Conservation (phyloP, 2,797 vertebrate genomes). For the Crenuchus spilurus region DNA sequence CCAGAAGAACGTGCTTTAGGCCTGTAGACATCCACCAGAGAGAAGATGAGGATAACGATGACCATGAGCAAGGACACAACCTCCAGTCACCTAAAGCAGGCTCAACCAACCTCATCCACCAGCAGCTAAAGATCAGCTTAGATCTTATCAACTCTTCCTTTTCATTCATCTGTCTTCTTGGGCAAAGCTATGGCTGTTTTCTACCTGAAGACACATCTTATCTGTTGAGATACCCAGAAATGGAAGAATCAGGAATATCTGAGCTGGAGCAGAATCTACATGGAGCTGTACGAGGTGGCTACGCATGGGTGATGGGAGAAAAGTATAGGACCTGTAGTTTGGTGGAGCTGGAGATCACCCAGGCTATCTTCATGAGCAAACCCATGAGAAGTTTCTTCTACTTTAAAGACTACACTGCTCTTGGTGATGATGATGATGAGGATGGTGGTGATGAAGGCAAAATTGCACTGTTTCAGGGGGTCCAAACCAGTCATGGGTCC, state of each 20-base stretch:
- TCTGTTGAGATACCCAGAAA: conserved; percentile 1
- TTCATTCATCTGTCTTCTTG: conserved; percentile 61
- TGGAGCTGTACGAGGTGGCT: conserved; percentile 55
- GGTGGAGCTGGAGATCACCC: conserved; percentile 62
- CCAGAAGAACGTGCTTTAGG: conserved; percentile 58
- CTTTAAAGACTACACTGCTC: conserved; percentile 59
- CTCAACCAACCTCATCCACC: conserved; percentile 28
- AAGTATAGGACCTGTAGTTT: conserved; percentile 45
- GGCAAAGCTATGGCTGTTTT: conserved; percentile 57
- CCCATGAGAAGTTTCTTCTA: conserved; percentile 63
- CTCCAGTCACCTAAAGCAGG: background rate
- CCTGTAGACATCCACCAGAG: conserved; percentile 53
- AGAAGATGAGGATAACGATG: background rate
- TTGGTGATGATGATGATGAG: conserved; percentile 2
- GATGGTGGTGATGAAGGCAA: conserved; percentile 27
- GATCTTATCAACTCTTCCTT: conserved; percentile 57
- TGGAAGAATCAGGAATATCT: conserved; percentile 29
- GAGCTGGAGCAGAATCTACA: conserved; percentile 62
- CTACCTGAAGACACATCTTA: conserved; percentile 9
- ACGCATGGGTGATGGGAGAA: conserved; percentile 63
- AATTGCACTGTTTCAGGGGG: conserved; percentile 2
- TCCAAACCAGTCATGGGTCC: background rate
- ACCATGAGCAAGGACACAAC: conserved; percentile 3
- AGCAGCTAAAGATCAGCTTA: conserved; percentile 61
- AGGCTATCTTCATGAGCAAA: conserved; percentile 55